Evolutionary conservation across 2,797 vertebrate species (phyloP).

Genomic region (Sebastes hubbsi): DNA sequence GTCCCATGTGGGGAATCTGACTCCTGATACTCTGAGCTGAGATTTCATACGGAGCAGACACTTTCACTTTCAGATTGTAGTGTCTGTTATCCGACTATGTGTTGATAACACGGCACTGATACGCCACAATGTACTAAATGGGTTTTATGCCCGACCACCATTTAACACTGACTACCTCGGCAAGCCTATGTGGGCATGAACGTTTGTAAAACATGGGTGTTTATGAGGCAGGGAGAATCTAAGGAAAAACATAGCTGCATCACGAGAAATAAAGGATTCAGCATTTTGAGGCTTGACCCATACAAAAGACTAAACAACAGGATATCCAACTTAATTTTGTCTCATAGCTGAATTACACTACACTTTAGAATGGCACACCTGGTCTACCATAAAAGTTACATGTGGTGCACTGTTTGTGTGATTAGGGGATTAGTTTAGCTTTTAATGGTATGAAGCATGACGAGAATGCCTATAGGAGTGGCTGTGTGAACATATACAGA

Average conservation of each 20-base stretch:
- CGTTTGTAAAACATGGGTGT: not conserved
- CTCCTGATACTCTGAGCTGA: no score
- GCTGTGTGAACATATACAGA: not conserved
- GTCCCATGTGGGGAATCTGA: no score
- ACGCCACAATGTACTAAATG: no score
- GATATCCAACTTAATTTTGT: not conserved
- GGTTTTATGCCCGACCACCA: no score
- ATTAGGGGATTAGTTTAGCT: not conserved
- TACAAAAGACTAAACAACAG: accelerated
- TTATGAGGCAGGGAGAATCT: not conserved
- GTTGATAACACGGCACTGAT: no score
- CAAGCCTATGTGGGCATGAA: accelerated
- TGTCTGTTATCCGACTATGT: no score
- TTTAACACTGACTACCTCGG: no score
- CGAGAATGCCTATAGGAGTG: not conserved
- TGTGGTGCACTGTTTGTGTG: no score
- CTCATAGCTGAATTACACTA: not conserved
- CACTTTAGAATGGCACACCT: not conserved
- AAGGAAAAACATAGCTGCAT: not conserved
- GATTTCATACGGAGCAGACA: accelerated
- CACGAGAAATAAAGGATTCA: not conserved
- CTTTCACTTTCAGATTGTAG: no score
- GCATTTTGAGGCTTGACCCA: not conserved
- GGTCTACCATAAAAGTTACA: not conserved
- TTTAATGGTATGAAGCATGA: not conserved